Percentiles rank a stretch among this genome's conserved stretches.
phyloP scores from a whole-genome alignment of 2,797 vertebrate species.

The Prunella strophiata region DNA sequence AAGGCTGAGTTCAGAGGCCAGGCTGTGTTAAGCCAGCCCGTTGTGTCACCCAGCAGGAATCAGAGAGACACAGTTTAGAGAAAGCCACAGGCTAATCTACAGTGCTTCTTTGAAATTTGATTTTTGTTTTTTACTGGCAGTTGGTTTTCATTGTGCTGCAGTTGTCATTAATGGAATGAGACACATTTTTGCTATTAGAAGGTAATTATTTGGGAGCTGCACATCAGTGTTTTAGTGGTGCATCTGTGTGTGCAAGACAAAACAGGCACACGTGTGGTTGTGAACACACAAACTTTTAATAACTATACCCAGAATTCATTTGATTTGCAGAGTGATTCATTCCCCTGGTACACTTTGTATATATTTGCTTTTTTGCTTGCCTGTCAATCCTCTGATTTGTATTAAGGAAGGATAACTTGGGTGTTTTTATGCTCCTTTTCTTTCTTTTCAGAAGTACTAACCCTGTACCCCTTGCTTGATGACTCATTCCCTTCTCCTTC shows the following conservation, averaged over 20 bases:
- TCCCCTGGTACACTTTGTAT: neutral
- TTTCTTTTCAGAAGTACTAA: conserved; percentile 3
- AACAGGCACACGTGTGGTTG: neutral
- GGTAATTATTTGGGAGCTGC: neutral
- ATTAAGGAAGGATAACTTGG: neutral
- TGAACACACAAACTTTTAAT: neutral
- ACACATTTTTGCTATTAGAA: conserved; percentile 18
- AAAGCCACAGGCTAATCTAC: conserved; percentile 39
- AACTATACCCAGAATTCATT: neutral
- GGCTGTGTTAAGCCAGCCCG: conserved; percentile 17
- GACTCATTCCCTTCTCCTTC: conserved; percentile 48
- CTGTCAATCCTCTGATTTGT: neutral
- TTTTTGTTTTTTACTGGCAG: neutral
- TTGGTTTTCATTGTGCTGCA: conserved; percentile 10
- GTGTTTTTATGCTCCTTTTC: neutral
- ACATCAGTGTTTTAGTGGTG: neutral
- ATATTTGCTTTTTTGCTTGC: neutral
- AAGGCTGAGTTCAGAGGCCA: conserved; percentile 31
- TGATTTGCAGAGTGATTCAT: neutral
- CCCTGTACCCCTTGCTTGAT: conserved; percentile 1
- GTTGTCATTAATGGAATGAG: neutral
- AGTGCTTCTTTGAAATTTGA: conserved; percentile 49
- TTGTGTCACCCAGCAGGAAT: conserved; percentile 56
- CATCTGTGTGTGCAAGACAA: neutral
- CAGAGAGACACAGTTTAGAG: conserved; percentile 37